Evolutionary conservation across 2,113 vertebrate species (phyloP).

Genomic region (Deroptyus accipitrinus): DNA sequence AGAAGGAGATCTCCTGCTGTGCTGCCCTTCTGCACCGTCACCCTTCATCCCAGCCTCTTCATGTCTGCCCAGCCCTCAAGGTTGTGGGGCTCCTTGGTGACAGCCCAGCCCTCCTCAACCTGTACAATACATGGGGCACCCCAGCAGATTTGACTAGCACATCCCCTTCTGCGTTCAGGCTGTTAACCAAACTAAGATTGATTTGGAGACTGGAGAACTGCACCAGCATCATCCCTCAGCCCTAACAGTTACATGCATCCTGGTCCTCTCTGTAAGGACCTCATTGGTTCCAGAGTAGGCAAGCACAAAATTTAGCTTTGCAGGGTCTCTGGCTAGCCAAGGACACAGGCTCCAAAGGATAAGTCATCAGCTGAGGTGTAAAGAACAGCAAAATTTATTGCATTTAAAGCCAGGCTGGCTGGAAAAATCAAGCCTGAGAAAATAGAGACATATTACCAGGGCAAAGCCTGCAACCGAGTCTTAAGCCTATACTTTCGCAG

Average conservation of each 20-base stretch:
- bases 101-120: neutral
- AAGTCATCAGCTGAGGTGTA: slow-evolving; percentile 56
- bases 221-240: neutral
- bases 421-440: slow-evolving; percentile 54
- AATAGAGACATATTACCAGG: slow-evolving; percentile 61
- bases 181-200: neutral
- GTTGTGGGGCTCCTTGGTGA: neutral
- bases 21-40: neutral
- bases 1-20: neutral
- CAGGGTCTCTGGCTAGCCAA: slow-evolving; percentile 42
- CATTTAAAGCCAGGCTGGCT: slow-evolving; percentile 10
- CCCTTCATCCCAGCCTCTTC: neutral
- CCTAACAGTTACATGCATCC: neutral
- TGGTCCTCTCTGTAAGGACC: neutral
- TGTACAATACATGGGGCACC: neutral
- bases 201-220: neutral
- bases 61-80: neutral
- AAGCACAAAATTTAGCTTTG: slow-evolving; percentile 37
- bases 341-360: slow-evolving; percentile 32
- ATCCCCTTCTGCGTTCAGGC: neutral
- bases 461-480: neutral
- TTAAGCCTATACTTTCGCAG: slow-evolving; percentile 32
- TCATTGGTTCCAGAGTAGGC: neutral
- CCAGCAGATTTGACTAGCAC: neutral
- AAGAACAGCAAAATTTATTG: slow-evolving; percentile 52